Base-by-base conservation (phyloP, 2,797 vertebrate genomes). In the Labeo calbasu region DNA sequence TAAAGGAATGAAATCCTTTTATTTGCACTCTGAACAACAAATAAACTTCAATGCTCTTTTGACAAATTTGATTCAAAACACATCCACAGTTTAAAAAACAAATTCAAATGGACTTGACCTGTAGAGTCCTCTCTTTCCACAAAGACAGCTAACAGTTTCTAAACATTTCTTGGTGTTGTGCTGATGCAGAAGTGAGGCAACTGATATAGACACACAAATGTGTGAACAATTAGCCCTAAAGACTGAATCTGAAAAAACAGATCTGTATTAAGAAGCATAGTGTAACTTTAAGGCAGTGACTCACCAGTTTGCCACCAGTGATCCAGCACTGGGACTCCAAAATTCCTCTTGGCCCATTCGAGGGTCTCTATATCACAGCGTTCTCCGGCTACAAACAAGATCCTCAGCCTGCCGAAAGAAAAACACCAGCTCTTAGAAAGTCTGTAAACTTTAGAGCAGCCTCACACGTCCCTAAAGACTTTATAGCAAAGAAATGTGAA, bases 231-330 rank as follows among this genome's bases (percentile, higher is more conserved):
- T 9, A 48, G 43, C 23, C 43, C 69, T 17, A 48, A n/a, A 55
- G 28, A 40, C 51, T n/a, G 0, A 57, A 77, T 61, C 2, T 46
- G 32, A 46, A 3, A 76, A 50, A 75, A 57, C 0, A 0, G 11
- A n/a, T 40, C 51, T 57, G 70, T 51, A 68, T 21, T 50, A 51
- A 28, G 4, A 71, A 11, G 2, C 28, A 1, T 2, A 75, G 19
- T 4, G 1, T 9, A 63, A 17, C 7, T 17, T 32, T 28, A 65
- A 32, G 4, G 43, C 23, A 32, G 5, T 59, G 14, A 85, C 95
- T 94, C 92, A 99, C 98, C 98, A 3, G 98, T 99, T 92, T 99
- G 98, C 98, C 98, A 99, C 98, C 98, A 99, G 87, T 99, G 98
- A 92, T 99, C 98, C 90, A 99, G 93, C 71, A 99, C 96, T 7